Evolutionary conservation across 30 jellyfish, hydroid and myxozoan genomes (phyloP), one percentile per base, ranked within the genome.

Genomic region (Hydractinia symbiolongicarpus): DNA sequence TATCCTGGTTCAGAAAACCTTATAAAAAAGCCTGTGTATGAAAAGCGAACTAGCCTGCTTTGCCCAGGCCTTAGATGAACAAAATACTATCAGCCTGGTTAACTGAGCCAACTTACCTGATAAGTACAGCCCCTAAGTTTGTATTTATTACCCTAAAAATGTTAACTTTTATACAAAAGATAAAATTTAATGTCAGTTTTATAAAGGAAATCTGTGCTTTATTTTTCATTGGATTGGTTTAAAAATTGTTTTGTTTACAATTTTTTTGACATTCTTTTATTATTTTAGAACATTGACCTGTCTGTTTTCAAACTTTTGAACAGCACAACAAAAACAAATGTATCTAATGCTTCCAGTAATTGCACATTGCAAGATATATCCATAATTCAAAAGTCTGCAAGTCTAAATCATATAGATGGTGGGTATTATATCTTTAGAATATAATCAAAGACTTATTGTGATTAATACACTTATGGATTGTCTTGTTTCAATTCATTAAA

Each of bases 271-370:
- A 40, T 40, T 72, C 10, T 30, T 13, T 50, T 74, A 55, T 55
- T 30, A 44, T 30, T 55, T 30, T 54, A 82, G 79, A 79, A 85
- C 71, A 62, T 85, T 85, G 95, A 90, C 73, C 50, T 83, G 49
- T 90, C 97, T 5, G 82, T 88, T 30, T 57, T 88, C 86, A 81
- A 88, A 90, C 81, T 85, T 67, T 67, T 85, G 94, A 90, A 90
- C 85, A 82, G 88, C 53, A 84, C 97, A 40, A 55, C 83, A 1
- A 82, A 79, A 70, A 85, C 91, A 49, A 67, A 55, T 49, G 20
- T 67, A 50, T 74, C 17, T 6, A 64, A 44, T 8, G 19, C 40
- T 6, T 88, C 96, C 19, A 66, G 83, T 5, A 81, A 73, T 17
- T 61, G 84, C 79, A 14, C 67, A 52, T 20, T 82, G 74, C 61